Conservation (phyloP, 2,888 invertebrate species). For the Micoletzkya japonica region DNA sequence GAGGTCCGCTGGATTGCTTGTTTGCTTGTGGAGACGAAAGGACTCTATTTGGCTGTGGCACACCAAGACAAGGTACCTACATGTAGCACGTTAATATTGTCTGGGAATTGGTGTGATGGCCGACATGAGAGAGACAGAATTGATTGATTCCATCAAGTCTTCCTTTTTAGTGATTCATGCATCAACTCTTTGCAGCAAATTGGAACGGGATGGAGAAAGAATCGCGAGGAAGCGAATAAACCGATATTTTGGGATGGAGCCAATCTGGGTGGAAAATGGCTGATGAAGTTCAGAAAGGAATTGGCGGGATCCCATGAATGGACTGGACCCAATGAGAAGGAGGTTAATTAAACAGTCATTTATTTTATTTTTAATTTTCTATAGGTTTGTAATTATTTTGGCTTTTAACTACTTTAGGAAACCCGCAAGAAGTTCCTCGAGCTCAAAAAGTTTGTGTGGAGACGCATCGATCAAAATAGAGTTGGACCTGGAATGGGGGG, state of each 20-base stretch:
- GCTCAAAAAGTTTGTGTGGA: constrained; percentile 43
- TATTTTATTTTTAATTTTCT: neutral
- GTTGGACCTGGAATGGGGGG: neutral
- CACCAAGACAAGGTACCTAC: constrained; percentile 58
- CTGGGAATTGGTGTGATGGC: neutral
- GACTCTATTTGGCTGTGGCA: constrained; percentile 51
- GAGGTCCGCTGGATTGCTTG: constrained; percentile 44
- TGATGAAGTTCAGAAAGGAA: constrained; percentile 52
- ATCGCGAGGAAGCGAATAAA: constrained; percentile 52
- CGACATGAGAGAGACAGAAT: neutral
- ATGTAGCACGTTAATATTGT: neutral
- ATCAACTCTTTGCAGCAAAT: constrained; percentile 35
- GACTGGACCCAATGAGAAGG: constrained; percentile 44
- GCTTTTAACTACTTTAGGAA: constrained; percentile 32
- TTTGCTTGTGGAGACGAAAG: constrained; percentile 46
- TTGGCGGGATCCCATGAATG: constrained; percentile 37
- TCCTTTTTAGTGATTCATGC: neutral
- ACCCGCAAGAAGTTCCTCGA: constrained; percentile 41
- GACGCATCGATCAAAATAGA: constrained; percentile 36
- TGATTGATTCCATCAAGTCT: neutral
- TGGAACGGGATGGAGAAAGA: constrained; percentile 61
- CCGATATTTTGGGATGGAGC: constrained; percentile 59
- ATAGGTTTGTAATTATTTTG: neutral
- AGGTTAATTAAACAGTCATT: constrained; percentile 28
- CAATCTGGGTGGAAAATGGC: constrained; percentile 52